Percentiles rank a stretch among this genome's conserved stretches.
These are phyloP conservation scores for Lobophora halterata DNA, from an alignment of 2,888 invertebrate genomes.

Conservation along the genomic window DNA sequence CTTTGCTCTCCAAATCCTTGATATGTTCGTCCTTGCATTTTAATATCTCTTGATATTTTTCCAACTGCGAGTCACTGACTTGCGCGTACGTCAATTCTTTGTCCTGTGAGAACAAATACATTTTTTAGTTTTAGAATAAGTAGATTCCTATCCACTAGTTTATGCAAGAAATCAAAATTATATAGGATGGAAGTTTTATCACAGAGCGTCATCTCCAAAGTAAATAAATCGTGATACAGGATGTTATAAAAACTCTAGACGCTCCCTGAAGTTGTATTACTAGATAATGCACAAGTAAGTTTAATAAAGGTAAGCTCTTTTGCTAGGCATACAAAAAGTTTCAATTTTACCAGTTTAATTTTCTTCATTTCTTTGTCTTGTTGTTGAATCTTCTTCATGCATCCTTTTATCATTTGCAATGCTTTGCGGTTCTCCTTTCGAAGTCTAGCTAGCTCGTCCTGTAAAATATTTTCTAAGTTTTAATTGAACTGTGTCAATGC, in stretches of 20 bases:
- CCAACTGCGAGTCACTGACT: slow-evolving; percentile 66
- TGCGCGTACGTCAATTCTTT: slow-evolving; percentile 67
- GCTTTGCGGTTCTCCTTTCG: slow-evolving; percentile 79
- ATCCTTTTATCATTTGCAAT: slow-evolving; percentile 79
- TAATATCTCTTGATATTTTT: slow-evolving; percentile 72
- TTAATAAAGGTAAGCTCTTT: too few species aligned
- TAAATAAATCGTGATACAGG: too few species aligned
- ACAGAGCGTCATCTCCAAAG: too few species aligned
- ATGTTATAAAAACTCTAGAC: too few species aligned
- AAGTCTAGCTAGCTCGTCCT: slow-evolving; percentile 73
- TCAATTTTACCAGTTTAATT: slow-evolving; percentile 57
- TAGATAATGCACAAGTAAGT: too few species aligned
- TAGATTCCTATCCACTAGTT: too few species aligned
- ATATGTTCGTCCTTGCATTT: slow-evolving; percentile 80
- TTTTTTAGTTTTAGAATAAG: not conserved
- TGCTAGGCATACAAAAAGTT: not conserved
- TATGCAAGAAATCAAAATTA: too few species aligned
- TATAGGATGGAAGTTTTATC: too few species aligned
- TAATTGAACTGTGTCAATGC: too few species aligned
- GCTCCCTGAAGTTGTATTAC: too few species aligned
- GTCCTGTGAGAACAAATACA: slow-evolving; percentile 45
- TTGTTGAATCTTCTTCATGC: slow-evolving; percentile 78
- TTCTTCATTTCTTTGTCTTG: slow-evolving; percentile 75
- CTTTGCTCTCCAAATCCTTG: slow-evolving; percentile 71
- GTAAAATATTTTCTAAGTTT: too few species aligned